Evolutionary conservation across 2,113 vertebrate species (phyloP), one percentile per base, ranked within the genome.

Genomic region (Paratilapia polleni): DNA sequence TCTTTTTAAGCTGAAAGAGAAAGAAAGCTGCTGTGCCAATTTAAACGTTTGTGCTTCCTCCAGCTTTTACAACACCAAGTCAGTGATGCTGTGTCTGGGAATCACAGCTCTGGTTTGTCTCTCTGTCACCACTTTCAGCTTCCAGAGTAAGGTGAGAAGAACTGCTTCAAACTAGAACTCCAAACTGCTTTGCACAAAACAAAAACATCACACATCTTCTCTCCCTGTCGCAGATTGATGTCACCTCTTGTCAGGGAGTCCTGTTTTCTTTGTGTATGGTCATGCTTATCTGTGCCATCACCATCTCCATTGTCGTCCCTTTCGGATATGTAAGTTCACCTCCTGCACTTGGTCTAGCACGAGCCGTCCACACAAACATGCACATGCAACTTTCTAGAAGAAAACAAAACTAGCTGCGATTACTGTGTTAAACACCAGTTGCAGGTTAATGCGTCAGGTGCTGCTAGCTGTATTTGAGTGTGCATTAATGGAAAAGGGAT

Each of bases 1-100:
- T 8, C 28, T 81, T 68, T 79, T 17, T 5, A 19, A 54, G 9
- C 26, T 57, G 31, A 36, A 20, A 17, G 34, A 76, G 3, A 76
- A 38, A 38, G 19, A 56, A 28, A 54, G 28, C 5, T 34, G n/a
- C 19, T 2, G 8, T 19, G 6, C 49, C 7, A 31, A 31, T 22
- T 6, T 15, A 20, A 13, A n/a, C 15, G 47, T 47, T 63, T 75
- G 13, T 57, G n/a, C 52, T 79, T 52, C 76, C 80, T 77, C n/a
- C 95, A 99, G 98, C 81, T 99, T 97, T 90, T 99, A 98, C 94
- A 97, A 98, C 85, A 98, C 97, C 60, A 97, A 94, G 13, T 98
- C 98, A 0, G 97, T 99, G 79, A 87, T 98, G 12, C 92, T 99
- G 86, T 99, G 98, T 66, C 92, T 99, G 61, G 97, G 97, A 5